These are phyloP conservation scores for Lepidostoma basale DNA, from an alignment of 1,140 invertebrate genomes.

Conservation along the genomic window DNA sequence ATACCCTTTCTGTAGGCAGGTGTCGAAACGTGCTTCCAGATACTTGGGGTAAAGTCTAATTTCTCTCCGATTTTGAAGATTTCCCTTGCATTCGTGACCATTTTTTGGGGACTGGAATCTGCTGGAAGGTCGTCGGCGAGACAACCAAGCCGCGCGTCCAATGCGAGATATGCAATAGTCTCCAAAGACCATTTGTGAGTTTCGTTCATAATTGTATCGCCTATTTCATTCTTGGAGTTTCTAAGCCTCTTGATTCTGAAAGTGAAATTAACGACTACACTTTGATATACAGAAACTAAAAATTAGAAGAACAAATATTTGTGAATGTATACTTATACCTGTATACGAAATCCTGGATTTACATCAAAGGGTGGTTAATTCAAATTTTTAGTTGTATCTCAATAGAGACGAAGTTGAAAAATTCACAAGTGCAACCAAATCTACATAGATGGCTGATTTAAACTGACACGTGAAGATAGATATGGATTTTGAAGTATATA, in stretches of 20 bases:
- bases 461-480: too few species aligned
- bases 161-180: slow-evolving; percentile 69
- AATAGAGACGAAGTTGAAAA: too few species aligned
- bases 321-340: too few species aligned
- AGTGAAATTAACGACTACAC: too few species aligned
- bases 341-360: too few species aligned
- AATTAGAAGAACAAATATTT: too few species aligned
- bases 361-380: too few species aligned
- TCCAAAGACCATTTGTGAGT: slow-evolving; percentile 74
- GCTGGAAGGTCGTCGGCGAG: slow-evolving; percentile 57
- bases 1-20: slow-evolving; percentile 63
- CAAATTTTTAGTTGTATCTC: too few species aligned
- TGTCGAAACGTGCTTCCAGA: slow-evolving; percentile 68
- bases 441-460: too few species aligned
- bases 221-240: slow-evolving; percentile 61
- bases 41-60: slow-evolving; percentile 66
- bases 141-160: slow-evolving; percentile 71
- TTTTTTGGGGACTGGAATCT: slow-evolving; percentile 62
- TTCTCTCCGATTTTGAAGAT: slow-evolving; percentile 65
- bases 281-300: too few species aligned
- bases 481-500: too few species aligned
- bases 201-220: slow-evolving; percentile 65
- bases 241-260: slow-evolving; percentile 61
- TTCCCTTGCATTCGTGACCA: slow-evolving; percentile 66
- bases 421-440: too few species aligned